Evolutionary conservation across 2,888 invertebrate genomes (phyloP), one percentile per base, ranked within the genome.

Genomic region (Galerucella nymphaeae): DNA sequence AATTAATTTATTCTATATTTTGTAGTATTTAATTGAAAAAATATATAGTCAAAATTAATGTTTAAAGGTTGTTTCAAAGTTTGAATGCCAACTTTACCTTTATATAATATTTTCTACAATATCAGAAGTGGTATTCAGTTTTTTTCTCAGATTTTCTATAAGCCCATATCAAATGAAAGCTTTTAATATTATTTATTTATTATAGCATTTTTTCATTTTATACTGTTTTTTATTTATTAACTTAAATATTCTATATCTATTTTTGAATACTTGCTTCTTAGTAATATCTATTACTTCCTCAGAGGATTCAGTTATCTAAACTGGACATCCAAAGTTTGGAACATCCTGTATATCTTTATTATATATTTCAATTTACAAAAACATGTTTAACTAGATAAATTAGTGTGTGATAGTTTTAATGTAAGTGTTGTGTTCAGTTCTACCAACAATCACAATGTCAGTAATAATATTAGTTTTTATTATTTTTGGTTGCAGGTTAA

Each of bases 321-420:
- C 16, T 53, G n/a, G 53, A 11, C 16, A 53, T 53, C 16, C 53
- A 18, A 18, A 16, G n/a, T 53, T 16, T 53, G 53, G 14, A n/a
- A 18, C 14, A 16, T 16, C 50, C 16, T 14, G 45, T 50, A 16
- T 50, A 16, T 16, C 11, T 16, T 53, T 18, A 53, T 18, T 18
- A 53, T 53, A 18, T 53, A 53, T 53, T 53, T 53, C 18, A 53
- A 53, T 53, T 53, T 16, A 53, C 48, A 48, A 48, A 48, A 11
- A 14, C 4, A 45, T 45, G 14, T 45, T 14, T 45, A 45, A 45
- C 48, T 48, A n/a, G 1, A 48, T 53, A 53, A 53, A 18, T 16
- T 53, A 53, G 2, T 16, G 53, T 53, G 53, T 18, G 18, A 16
- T 53, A 53, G 16, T 53, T 53, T 53, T 53, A 18, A 53, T 53